Evolutionary conservation across 1,140 invertebrate genomes (phyloP).

Genomic region (Drosophila kepulauana): DNA sequence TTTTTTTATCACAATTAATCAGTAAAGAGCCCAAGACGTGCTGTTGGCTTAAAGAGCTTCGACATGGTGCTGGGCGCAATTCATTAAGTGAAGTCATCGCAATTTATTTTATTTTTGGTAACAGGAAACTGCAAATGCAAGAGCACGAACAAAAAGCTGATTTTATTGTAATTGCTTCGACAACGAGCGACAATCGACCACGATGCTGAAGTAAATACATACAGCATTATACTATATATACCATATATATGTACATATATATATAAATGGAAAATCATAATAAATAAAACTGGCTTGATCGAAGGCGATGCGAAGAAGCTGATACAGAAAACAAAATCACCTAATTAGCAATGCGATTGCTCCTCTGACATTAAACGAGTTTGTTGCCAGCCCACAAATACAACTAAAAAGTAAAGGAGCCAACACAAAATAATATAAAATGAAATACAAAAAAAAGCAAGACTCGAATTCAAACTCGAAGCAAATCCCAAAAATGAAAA

Average conservation of each 20-base stretch:
- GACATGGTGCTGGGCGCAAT: slow-evolving; percentile 47
- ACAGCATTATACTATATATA: slow-evolving; percentile 1
- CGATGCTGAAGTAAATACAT: slow-evolving; percentile 26
- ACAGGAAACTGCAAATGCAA: slow-evolving; percentile 63
- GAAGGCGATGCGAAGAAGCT: slow-evolving; percentile 9
- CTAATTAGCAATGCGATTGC: slow-evolving; percentile 56
- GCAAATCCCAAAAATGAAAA: slow-evolving; percentile 11
- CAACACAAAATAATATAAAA: slow-evolving; percentile 9
- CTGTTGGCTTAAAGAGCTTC: slow-evolving; percentile 41
- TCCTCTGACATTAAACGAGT: slow-evolving; percentile 55
- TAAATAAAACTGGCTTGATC: slow-evolving; percentile 46
- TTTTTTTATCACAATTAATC: slow-evolving; percentile 57
- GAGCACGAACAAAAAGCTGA: slow-evolving; percentile 52
- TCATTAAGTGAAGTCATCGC: slow-evolving; percentile 60
- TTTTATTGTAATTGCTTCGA: slow-evolving; percentile 66
- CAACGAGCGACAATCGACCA: slow-evolving; percentile 34
- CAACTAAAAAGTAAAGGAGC: slow-evolving; percentile 32
- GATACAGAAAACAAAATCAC: slow-evolving; percentile 39
- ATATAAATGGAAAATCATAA: slow-evolving; percentile 54
- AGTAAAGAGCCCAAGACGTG: slow-evolving; percentile 56
- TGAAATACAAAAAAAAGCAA: slow-evolving; percentile 1
- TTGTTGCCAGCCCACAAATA: slow-evolving; percentile 32
- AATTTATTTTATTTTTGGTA: slow-evolving; percentile 70
- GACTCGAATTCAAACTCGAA: slow-evolving; percentile 3
- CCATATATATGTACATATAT: slow-evolving; percentile 9